These are phyloP conservation scores for Zingel zingel DNA, from an alignment of 2,113 vertebrate genomes.

Conservation along the genomic window DNA sequence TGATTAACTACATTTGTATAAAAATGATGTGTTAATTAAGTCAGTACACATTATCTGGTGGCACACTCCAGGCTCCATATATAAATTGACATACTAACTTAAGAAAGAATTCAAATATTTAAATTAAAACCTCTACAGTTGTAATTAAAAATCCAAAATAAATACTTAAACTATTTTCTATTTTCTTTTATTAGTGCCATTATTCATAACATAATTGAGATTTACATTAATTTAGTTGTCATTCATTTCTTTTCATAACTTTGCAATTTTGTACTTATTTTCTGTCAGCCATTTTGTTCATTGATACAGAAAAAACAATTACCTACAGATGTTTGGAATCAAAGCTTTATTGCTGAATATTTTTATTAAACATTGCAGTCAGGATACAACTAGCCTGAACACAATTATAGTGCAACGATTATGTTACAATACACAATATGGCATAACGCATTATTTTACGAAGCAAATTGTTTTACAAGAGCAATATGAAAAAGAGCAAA, in stretches of 20 bases:
- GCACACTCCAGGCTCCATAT: background rate
- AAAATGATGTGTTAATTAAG: too few relatives aligned
- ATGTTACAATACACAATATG: constrained; percentile 84
- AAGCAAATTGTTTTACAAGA: constrained; percentile 80
- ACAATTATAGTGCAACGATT: constrained; percentile 84
- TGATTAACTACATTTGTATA: background rate
- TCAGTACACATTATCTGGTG: too few relatives aligned
- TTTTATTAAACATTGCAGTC: constrained; percentile 82
- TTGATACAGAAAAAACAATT: background rate
- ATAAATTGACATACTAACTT: background rate
- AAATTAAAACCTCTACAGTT: background rate
- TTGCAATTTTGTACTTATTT: background rate
- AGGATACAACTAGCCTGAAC: constrained; percentile 80
- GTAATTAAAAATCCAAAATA: background rate
- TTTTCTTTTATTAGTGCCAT: background rate
- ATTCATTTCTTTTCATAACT: background rate
- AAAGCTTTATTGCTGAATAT: constrained; percentile 87
- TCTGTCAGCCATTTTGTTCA: background rate
- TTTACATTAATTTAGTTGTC: background rate
- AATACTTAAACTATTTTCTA: background rate
- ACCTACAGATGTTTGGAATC: constrained; percentile 60
- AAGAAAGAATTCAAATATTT: background rate
- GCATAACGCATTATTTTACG: constrained; percentile 80
- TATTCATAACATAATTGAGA: background rate
- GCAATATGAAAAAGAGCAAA: constrained; percentile 64